Evolutionary conservation across 1,140 invertebrate genomes (phyloP).

Genomic region (Lasioglossum albipes): DNA sequence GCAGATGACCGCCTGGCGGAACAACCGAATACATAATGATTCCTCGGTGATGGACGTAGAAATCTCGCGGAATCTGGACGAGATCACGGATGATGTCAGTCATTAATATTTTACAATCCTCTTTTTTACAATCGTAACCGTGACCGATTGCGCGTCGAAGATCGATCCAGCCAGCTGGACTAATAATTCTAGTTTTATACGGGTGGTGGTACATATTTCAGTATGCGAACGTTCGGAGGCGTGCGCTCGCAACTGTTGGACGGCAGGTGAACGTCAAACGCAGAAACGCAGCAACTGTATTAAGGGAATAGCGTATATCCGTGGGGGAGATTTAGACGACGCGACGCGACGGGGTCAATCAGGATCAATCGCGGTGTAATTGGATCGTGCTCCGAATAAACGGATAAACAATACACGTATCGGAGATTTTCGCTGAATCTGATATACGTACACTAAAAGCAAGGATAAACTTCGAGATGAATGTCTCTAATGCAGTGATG

Average conservation of each 20-base stretch:
- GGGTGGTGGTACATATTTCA: neutral
- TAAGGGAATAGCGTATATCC: conserved; percentile 76
- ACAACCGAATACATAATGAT: too few species aligned
- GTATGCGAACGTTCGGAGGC: neutral
- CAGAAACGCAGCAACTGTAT: conserved; percentile 51
- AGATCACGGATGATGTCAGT: neutral
- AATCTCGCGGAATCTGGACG: neutral
- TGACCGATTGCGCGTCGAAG: too few species aligned
- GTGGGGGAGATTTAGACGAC: conserved; percentile 72
- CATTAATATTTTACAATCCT: neutral
- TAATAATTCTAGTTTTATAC: conserved; percentile 14
- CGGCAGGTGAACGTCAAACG: conserved; percentile 8
- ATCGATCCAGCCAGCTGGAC: neutral
- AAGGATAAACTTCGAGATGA: neutral
- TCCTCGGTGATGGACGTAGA: too few species aligned
- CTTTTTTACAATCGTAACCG: neutral
- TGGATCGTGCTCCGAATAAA: conserved; percentile 37
- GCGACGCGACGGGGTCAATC: conserved; percentile 48
- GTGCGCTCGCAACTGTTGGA: neutral
- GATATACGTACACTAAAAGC: neutral
- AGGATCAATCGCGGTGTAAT: conserved; percentile 42
- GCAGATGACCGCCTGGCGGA: too few species aligned
- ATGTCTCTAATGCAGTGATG: neutral
- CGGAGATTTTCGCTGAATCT: neutral
- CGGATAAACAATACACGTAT: conserved; percentile 38